Evolutionary conservation across 1,140 invertebrate species (phyloP).

Genomic region (Bombus difficillimus): DNA sequence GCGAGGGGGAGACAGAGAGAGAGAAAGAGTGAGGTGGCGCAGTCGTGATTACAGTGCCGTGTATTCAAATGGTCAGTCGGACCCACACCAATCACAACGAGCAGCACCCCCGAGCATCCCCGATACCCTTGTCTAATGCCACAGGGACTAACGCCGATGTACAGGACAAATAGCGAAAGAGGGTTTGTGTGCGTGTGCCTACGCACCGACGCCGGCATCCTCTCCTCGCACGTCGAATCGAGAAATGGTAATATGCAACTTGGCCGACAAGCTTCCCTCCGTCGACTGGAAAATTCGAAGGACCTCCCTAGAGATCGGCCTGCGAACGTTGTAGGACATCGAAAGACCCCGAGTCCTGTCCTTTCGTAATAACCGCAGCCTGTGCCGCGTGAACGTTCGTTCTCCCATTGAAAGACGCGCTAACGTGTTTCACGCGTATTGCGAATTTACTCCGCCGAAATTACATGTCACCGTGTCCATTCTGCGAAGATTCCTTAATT

Average conservation of each 20-base stretch:
- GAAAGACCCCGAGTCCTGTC: conserved; percentile 58
- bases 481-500: conserved; percentile 12
- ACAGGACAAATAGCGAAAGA: conserved; percentile 21
- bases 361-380: conserved; percentile 61
- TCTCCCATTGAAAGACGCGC: conserved; percentile 33
- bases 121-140: conserved; percentile 82
- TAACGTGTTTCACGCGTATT: conserved; percentile 12
- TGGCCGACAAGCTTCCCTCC: conserved; percentile 69
- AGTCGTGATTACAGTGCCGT: conserved; percentile 81
- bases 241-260: conserved; percentile 74
- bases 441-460: not conserved
- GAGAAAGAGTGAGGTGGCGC: conserved; percentile 57
- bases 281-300: conserved; percentile 76
- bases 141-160: conserved; percentile 73
- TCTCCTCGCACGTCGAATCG: conserved; percentile 69
- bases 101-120: conserved; percentile 73
- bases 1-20: not conserved
- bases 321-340: conserved; percentile 60
- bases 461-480: conserved; percentile 26
- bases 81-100: conserved; percentile 81
- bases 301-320: conserved; percentile 70
- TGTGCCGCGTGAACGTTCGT: not conserved
- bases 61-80: conserved; percentile 82
- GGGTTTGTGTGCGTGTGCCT: conserved; percentile 25
- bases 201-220: conserved; percentile 35